These are phyloP conservation scores for Oreortyx pictus DNA, from an alignment of 2,797 vertebrate species.

Conservation along the genomic window DNA sequence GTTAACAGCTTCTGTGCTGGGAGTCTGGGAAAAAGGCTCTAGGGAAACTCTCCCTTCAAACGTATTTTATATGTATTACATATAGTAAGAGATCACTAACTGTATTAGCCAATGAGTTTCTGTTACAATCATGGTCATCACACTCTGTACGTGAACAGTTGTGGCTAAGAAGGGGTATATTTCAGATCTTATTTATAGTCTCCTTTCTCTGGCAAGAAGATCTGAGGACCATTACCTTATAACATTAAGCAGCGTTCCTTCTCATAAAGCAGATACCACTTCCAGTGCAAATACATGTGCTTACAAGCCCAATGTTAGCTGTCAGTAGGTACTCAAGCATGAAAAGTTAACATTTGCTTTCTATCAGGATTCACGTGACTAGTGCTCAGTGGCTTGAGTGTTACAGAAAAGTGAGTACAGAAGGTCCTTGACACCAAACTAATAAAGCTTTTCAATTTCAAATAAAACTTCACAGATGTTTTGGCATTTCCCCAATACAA, in stretches of 20 bases:
- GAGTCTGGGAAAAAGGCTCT: conserved; percentile 52
- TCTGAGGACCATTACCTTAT: conserved; percentile 51
- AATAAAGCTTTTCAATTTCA: conserved; percentile 50
- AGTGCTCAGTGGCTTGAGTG: conserved; percentile 51
- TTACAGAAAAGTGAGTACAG: conserved; percentile 46
- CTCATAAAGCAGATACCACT: conserved; percentile 41
- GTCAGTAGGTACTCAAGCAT: conserved; percentile 71
- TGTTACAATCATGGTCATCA: conserved; percentile 28
- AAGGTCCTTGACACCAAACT: conserved; percentile 46
- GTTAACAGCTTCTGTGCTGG: conserved; percentile 61
- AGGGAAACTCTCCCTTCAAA: conserved; percentile 51
- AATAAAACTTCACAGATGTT: conserved; percentile 66
- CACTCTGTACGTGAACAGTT: background rate
- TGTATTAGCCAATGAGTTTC: conserved; percentile 12
- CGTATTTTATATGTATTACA: conserved; percentile 25
- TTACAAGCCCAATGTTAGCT: conserved; percentile 66
- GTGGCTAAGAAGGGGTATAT: background rate
- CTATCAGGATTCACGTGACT: conserved; percentile 59
- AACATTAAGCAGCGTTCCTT: conserved; percentile 21
- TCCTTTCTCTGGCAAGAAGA: conserved; percentile 39
- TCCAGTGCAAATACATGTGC: conserved; percentile 58
- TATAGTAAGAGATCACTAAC: background rate
- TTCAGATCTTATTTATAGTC: conserved; percentile 22
- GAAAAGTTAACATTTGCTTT: conserved; percentile 74
- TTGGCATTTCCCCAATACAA: background rate